Evolutionary conservation across 2,113 vertebrate species (phyloP).

Genomic region (Haemorhous mexicanus): DNA sequence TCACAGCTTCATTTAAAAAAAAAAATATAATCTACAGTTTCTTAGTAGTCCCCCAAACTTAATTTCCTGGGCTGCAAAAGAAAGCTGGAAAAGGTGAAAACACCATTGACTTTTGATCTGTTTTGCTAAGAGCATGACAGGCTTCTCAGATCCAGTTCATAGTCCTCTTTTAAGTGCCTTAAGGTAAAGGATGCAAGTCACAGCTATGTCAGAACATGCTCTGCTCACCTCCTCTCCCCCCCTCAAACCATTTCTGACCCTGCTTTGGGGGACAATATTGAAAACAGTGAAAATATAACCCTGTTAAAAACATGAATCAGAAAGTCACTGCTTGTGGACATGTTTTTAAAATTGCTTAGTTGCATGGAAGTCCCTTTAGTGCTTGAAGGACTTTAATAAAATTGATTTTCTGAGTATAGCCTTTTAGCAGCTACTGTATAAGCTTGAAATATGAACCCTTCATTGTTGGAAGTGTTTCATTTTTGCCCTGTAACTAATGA

Average conservation of each 20-base stretch:
- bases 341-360: constrained; percentile 98
- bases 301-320: constrained; percentile 90
- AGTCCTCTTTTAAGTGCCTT: constrained; percentile 71
- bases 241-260: constrained; percentile 81
- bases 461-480: constrained; percentile 96
- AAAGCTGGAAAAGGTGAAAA: constrained; percentile 36
- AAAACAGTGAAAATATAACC: constrained; percentile 87
- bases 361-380: constrained; percentile 95
- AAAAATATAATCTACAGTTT: neutral
- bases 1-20: neutral
- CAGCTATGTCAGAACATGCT: constrained; percentile 41
- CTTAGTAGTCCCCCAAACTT: neutral
- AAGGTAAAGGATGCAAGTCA: constrained; percentile 51
- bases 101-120: neutral
- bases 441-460: constrained; percentile 99
- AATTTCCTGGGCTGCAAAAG: constrained; percentile 42
- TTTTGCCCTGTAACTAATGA: constrained; percentile 94
- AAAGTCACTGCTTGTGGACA: constrained; percentile 79
- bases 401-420: constrained; percentile 98
- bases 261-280: constrained; percentile 86
- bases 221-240: neutral
- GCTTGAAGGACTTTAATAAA: constrained; percentile 97
- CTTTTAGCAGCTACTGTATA: constrained; percentile 96
- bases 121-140: constrained; percentile 12
- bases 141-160: constrained; percentile 14